A percentile compares a stretch with the other conserved stretches of the same genome.
Evolutionary conservation across 2,113 vertebrate species (phyloP).

Genomic region (Trogon surrucura): DNA sequence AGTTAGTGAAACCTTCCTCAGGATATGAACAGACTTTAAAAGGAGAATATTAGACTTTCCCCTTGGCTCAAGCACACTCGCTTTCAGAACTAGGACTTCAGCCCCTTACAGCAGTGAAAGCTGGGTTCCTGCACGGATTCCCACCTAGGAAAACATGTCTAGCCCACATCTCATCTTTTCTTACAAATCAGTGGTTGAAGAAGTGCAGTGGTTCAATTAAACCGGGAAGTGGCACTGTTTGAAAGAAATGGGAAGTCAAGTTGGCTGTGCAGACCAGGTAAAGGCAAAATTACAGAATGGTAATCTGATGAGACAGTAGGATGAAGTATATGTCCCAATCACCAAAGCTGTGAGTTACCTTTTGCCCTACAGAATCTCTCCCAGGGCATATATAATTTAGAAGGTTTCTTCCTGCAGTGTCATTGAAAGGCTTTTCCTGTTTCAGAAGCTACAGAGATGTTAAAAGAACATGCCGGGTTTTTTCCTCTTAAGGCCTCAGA

Average conservation of each 20-base stretch:
- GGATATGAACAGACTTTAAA: background rate
- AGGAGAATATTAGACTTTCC: background rate
- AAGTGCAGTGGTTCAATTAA: background rate
- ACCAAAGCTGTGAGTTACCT: background rate
- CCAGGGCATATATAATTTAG: background rate
- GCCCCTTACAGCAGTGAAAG: background rate
- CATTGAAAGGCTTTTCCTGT: background rate
- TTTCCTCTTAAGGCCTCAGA: background rate
- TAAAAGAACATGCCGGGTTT: background rate
- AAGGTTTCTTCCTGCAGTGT: background rate
- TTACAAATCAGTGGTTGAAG: background rate
- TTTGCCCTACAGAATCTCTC: background rate
- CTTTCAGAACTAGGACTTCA: background rate
- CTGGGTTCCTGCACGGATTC: background rate
- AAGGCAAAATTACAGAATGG: background rate
- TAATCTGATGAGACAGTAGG: too few species aligned
- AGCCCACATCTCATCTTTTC: background rate
- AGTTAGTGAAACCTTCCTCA: background rate
- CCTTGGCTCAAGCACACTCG: background rate
- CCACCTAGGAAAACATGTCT: background rate
- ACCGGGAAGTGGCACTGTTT: background rate
- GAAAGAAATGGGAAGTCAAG: background rate
- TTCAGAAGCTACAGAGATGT: background rate
- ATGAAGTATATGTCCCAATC: accelerated
- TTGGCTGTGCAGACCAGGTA: background rate